phyloP scores from a whole-genome alignment of 1,140 invertebrate genomes.

The Armadillidium nasatum region DNA sequence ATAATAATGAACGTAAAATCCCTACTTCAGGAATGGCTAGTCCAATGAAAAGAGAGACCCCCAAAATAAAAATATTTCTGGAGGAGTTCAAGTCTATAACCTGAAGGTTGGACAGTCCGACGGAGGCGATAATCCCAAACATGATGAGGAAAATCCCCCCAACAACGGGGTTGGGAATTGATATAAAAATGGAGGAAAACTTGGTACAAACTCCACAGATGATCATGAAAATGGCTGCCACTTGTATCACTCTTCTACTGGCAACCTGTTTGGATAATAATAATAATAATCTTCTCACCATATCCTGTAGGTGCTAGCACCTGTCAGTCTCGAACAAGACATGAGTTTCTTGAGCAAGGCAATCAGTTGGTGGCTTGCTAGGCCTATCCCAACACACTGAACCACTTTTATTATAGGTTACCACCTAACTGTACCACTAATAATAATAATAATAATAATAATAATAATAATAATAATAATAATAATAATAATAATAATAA shows the following conservation, averaged over 20 bases:
- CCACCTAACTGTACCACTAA: too few relatives aligned
- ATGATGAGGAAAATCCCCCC: slow-evolving; percentile 81
- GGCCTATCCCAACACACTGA: too few relatives aligned
- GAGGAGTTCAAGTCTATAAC: slow-evolving; percentile 75
- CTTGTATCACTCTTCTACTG: slow-evolving; percentile 77
- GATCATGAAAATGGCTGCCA: slow-evolving; percentile 70
- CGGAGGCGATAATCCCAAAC: slow-evolving; percentile 78
- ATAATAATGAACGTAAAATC: too few relatives aligned
- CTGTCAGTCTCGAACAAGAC: too few relatives aligned
- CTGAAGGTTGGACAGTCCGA: slow-evolving; percentile 67
- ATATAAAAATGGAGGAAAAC: slow-evolving; percentile 77
- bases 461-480: too few relatives aligned
- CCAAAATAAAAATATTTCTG: slow-evolving; percentile 47
- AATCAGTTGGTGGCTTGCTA: too few relatives aligned
- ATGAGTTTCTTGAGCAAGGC: too few relatives aligned
- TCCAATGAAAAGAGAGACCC: slow-evolving; percentile 15
- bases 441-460: too few relatives aligned
- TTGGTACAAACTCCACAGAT: slow-evolving; percentile 73
- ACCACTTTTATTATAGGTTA: too few relatives aligned
- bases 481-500: too few relatives aligned
- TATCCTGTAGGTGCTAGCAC: too few relatives aligned
- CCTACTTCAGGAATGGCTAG: slow-evolving; percentile 19
- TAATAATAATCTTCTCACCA: too few relatives aligned
- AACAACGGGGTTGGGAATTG: slow-evolving; percentile 79
- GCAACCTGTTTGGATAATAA: slow-evolving; percentile 59